A percentile compares a stretch with the other conserved stretches of the same genome.
Conservation (phyloP, 1,140 invertebrate species). For the Listronotus oregonensis region DNA sequence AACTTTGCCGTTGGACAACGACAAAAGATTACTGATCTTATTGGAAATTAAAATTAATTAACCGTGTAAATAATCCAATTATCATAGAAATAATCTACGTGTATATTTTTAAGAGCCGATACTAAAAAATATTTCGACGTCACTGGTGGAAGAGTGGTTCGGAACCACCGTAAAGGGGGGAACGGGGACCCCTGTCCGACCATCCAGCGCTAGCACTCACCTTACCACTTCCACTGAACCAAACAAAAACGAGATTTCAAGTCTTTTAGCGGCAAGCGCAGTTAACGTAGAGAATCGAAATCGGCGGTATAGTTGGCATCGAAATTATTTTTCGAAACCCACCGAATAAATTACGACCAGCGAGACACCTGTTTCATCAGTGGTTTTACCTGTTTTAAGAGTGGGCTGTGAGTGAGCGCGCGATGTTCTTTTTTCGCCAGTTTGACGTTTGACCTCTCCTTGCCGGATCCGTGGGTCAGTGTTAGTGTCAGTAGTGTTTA, state of each 20-base stretch:
- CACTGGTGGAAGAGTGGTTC: constrained; percentile 26
- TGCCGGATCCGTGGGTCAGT: neutral
- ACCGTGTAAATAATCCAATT: too few relatives aligned
- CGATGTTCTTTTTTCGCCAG: constrained; percentile 20
- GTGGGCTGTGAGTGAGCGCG: constrained; percentile 7
- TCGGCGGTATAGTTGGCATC: constrained; percentile 2
- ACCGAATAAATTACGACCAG: constrained; percentile 9
- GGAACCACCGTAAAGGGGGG: constrained; percentile 17
- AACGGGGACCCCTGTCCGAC: constrained; percentile 9
- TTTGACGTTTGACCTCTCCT: constrained; percentile 24
- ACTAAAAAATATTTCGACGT: neutral
- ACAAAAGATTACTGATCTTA: too few relatives aligned
- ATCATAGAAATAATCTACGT: too few relatives aligned
- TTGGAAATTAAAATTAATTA: too few relatives aligned
- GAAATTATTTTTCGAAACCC: constrained; percentile 6
- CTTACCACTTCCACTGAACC: constrained; percentile 34
- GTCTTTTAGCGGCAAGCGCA: constrained; percentile 29
- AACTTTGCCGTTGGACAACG: too few relatives aligned
- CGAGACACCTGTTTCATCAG: constrained; percentile 22
- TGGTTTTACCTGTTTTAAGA: constrained; percentile 31
- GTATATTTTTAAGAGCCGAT: too few relatives aligned
- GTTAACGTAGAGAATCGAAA: constrained; percentile 19
- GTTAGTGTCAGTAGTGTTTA: constrained; percentile 4
- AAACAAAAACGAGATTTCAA: constrained; percentile 34
- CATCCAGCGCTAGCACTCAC: constrained; percentile 21